phyloP scores from a whole-genome alignment of 1,140 invertebrate species.

The roundworm (Caenorhabditis elegans) region DNA sequence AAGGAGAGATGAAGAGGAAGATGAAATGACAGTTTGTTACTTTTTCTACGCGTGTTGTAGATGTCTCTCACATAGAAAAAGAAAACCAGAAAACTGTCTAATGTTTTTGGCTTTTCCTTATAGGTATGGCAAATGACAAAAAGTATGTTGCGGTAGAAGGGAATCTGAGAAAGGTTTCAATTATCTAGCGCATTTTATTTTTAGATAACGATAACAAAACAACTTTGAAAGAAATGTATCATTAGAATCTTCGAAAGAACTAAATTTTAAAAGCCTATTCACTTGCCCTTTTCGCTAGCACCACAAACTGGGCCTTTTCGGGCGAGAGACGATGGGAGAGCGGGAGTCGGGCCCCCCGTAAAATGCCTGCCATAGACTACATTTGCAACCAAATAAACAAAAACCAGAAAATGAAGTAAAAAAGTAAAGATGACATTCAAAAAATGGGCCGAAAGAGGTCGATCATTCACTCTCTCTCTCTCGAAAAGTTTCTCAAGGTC shows the following conservation, averaged over 20 bases:
- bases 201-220: too few relatives aligned
- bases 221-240: too few relatives aligned
- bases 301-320: too few relatives aligned
- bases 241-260: too few relatives aligned
- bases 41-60: neutral
- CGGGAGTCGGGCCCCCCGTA: too few relatives aligned
- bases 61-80: neutral
- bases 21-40: slow-evolving; percentile 26
- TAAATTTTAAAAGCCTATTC: too few relatives aligned
- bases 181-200: too few relatives aligned
- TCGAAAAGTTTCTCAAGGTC: neutral
- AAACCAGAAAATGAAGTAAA: neutral
- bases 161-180: neutral
- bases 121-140: neutral
- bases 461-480: neutral
- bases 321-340: too few relatives aligned
- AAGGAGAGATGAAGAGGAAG: neutral
- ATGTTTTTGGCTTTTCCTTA: neutral
- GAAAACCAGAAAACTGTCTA: neutral
- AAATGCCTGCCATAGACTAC: too few relatives aligned
- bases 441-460: neutral
- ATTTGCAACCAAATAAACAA: slow-evolving; percentile 21
- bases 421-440: too few relatives aligned
- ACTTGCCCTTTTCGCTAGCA: too few relatives aligned
- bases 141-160: neutral